Evolutionary conservation across 1,140 invertebrate genomes (phyloP).

Genomic region (Trichomalopsis sarcophagae): DNA sequence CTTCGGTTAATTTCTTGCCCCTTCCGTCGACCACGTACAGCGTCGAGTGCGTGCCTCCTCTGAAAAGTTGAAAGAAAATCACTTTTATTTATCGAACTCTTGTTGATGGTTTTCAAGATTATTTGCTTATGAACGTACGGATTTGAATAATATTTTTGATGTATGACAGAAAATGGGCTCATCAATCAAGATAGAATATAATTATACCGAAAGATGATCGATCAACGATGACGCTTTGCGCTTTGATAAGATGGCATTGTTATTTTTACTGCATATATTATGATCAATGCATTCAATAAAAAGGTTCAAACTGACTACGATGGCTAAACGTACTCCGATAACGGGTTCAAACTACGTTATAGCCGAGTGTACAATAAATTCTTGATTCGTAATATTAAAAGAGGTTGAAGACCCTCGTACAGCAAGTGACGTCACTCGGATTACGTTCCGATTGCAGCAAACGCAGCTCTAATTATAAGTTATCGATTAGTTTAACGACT

Average conservation of each 20-base stretch:
- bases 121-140: not conserved
- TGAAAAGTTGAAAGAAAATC: constrained; percentile 71
- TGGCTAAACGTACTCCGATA: too few species aligned
- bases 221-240: too few species aligned
- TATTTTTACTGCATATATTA: too few species aligned
- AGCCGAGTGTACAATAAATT: not conserved
- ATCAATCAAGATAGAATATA: too few species aligned
- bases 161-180: too few species aligned
- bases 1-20: constrained; percentile 80
- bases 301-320: too few species aligned
- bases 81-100: not conserved
- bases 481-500: not conserved
- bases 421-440: not conserved
- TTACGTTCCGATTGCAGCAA: not conserved
- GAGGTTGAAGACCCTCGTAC: constrained; percentile 12
- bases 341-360: not conserved
- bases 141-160: too few species aligned
- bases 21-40: constrained; percentile 83
- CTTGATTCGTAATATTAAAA: not conserved
- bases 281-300: too few species aligned
- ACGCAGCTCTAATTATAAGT: not conserved
- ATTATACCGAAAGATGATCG: too few species aligned
- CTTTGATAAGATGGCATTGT: too few species aligned
- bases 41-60: constrained; percentile 89
- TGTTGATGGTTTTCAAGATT: not conserved